phyloP scores from a whole-genome alignment of 1,140 invertebrate genomes.

The Adoxophyes honmai region DNA sequence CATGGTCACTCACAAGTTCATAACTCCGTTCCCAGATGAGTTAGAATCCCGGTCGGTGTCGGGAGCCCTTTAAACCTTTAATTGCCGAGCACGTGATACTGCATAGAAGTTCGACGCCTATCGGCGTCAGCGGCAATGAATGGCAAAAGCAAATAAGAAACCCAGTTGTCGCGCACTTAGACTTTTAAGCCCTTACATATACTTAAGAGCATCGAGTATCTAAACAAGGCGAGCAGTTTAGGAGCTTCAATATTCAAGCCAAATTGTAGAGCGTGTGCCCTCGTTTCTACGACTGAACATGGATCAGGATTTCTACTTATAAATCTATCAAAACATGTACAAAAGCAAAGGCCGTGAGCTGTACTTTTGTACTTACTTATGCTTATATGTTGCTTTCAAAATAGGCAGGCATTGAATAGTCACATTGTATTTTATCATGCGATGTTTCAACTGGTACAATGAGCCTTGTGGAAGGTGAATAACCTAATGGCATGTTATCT shows the following conservation, averaged over 20 bases:
- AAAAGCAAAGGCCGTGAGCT: slow-evolving; percentile 40
- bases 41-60: no score
- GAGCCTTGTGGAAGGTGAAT: slow-evolving; percentile 40
- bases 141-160: no score
- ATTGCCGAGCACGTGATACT: no score
- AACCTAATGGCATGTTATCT: slow-evolving; percentile 49
- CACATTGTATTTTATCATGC: slow-evolving; percentile 52
- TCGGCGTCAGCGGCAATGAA: no score
- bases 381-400: slow-evolving; percentile 37
- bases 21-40: no score
- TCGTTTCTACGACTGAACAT: slow-evolving; percentile 18
- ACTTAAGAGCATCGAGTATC: no score
- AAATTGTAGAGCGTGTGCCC: slow-evolving; percentile 21
- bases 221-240: no score
- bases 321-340: slow-evolving; percentile 42
- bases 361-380: slow-evolving; percentile 48
- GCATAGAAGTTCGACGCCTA: no score
- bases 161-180: no score
- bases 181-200: no score
- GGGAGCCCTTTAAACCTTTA: no score
- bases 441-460: slow-evolving; percentile 38
- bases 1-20: no score
- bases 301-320: slow-evolving; percentile 27
- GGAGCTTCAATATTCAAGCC: background rate
- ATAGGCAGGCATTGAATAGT: slow-evolving; percentile 35